Evolutionary conservation across 1,140 invertebrate genomes (phyloP).

Genomic region (Drosophila carrolli): DNA sequence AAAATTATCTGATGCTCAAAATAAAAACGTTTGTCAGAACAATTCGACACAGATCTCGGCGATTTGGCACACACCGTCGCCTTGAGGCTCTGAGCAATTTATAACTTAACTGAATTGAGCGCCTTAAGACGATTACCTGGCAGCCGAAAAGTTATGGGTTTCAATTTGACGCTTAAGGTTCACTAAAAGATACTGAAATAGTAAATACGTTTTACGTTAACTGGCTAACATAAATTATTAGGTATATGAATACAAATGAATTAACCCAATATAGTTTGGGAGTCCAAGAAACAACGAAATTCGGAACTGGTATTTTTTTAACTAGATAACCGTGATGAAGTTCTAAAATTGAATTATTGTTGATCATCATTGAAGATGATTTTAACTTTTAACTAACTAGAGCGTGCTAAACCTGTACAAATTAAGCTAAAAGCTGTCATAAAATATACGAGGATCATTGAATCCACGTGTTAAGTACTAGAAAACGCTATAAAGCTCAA

Average conservation of each 20-base stretch:
- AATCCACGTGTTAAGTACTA: slow-evolving; percentile 8
- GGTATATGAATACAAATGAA: slow-evolving; percentile 4
- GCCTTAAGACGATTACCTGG: slow-evolving; percentile 38
- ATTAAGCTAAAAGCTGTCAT: slow-evolving; percentile 36
- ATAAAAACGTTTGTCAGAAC: slow-evolving; percentile 78
- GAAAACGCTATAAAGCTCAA: slow-evolving; percentile 7
- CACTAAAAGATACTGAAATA: neutral
- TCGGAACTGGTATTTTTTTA: no score
- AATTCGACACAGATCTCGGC: slow-evolving; percentile 69
- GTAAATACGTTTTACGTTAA: slow-evolving; percentile 4
- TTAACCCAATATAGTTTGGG: neutral
- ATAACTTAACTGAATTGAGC: slow-evolving; percentile 58
- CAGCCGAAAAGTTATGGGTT: slow-evolving; percentile 22
- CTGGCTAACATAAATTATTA: slow-evolving; percentile 7
- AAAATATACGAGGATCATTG: slow-evolving; percentile 6
- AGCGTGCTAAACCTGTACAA: slow-evolving; percentile 19
- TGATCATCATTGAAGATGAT: neutral
- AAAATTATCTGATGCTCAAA: slow-evolving; percentile 73
- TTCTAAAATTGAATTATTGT: neutral
- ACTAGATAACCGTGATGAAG: neutral
- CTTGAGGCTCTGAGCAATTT: slow-evolving; percentile 36
- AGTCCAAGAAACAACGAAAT: no score
- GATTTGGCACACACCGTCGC: slow-evolving; percentile 45
- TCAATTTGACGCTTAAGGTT: slow-evolving; percentile 3
- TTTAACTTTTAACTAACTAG: slow-evolving; percentile 1